Conservation (phyloP, 2,797 vertebrate genomes). For the Peromyscus melanophrys region DNA sequence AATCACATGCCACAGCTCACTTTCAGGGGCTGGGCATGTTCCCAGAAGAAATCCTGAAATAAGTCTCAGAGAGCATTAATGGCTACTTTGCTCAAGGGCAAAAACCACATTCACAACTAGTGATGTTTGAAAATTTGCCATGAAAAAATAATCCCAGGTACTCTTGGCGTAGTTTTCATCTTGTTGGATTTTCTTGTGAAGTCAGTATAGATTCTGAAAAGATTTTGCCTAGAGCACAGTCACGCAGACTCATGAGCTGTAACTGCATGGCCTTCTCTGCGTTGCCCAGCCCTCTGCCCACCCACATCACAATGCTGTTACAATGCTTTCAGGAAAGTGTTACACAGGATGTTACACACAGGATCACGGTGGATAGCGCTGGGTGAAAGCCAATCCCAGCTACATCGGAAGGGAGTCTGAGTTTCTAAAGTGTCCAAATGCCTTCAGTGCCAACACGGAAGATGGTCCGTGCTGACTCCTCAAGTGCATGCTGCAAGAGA, state of each 20-base stretch:
- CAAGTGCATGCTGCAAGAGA: background rate
- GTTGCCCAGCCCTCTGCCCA: background rate
- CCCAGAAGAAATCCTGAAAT: slow-evolving; percentile 47
- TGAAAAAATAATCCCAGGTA: background rate
- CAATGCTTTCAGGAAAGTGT: background rate
- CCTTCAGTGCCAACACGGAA: slow-evolving; percentile 19
- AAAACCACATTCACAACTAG: background rate
- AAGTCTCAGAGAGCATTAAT: background rate
- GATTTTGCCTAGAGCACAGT: background rate
- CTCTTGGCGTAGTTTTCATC: background rate
- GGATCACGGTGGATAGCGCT: background rate
- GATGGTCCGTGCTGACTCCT: slow-evolving; percentile 57
- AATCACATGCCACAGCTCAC: background rate
- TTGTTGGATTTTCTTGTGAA: slow-evolving; percentile 31
- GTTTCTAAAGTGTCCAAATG: slow-evolving; percentile 60
- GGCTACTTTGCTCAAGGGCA: background rate
- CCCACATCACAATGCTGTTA: background rate
- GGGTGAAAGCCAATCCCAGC: slow-evolving; percentile 10
- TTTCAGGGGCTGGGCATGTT: background rate
- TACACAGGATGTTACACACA: background rate
- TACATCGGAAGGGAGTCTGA: background rate
- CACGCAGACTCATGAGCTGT: background rate
- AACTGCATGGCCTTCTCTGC: background rate
- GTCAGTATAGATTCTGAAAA: background rate
- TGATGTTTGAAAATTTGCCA: slow-evolving; percentile 9